Evolutionary conservation across 2,113 vertebrate species (phyloP).

Genomic region (Peromyscus maniculatus): DNA sequence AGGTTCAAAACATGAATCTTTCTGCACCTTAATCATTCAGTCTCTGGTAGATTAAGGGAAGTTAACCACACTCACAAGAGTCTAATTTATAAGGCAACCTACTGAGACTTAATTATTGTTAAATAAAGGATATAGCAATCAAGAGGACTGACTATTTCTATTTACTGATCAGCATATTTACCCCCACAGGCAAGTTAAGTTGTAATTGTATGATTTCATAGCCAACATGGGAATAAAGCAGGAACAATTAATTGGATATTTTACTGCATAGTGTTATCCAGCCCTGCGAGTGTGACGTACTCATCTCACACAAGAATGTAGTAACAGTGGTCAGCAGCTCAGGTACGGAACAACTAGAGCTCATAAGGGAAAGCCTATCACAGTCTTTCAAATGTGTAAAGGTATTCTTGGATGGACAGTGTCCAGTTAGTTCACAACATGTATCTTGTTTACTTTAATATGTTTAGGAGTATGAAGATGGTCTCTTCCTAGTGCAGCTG

Average conservation of each 20-base stretch:
- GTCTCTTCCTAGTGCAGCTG: background rate
- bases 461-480: background rate
- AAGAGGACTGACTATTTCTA: slow-evolving; percentile 63
- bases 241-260: slow-evolving; percentile 69
- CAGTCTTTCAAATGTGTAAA: background rate
- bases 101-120: slow-evolving; percentile 75
- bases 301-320: background rate
- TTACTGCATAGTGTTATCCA: slow-evolving; percentile 61
- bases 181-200: slow-evolving; percentile 74
- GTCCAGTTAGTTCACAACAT: background rate
- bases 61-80: background rate
- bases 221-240: slow-evolving; percentile 75
- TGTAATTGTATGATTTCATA: slow-evolving; percentile 76
- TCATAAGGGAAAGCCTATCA: background rate
- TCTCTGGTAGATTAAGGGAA: background rate
- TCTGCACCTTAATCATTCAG: background rate
- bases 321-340: background rate
- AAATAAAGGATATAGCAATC: slow-evolving; percentile 73
- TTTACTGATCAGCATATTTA: slow-evolving; percentile 75
- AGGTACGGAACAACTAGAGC: background rate
- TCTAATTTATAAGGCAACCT: slow-evolving; percentile 68
- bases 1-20: background rate
- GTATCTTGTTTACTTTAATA: background rate
- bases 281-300: background rate
- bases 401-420: background rate